These are phyloP conservation scores for Xiphorhynchus erythropygius DNA, from an alignment of 2,797 vertebrate species.

Conservation along the genomic window DNA sequence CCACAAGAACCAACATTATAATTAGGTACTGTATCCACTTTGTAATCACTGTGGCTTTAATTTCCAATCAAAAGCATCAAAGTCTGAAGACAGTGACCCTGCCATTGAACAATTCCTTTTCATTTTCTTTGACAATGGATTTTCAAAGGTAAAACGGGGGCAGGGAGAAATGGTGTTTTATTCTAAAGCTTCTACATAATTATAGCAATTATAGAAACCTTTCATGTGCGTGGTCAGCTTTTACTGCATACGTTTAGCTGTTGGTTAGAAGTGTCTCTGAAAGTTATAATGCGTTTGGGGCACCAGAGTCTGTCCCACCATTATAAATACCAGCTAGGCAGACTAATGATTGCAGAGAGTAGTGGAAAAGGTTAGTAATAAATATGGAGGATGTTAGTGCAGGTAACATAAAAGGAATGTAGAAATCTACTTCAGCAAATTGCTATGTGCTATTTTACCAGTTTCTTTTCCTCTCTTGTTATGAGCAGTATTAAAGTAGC, in stretches of 20 bases:
- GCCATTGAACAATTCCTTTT: slow-evolving; percentile 42
- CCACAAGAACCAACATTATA: not conserved
- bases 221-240: slow-evolving; percentile 57
- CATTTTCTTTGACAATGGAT: slow-evolving; percentile 49
- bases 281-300: not conserved
- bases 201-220: slow-evolving; percentile 62
- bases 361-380: slow-evolving; percentile 57
- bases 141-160: slow-evolving; percentile 37
- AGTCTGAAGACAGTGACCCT: not conserved
- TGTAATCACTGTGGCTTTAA: slow-evolving; percentile 45
- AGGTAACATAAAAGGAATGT: slow-evolving; percentile 46
- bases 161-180: slow-evolving; percentile 10
- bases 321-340: slow-evolving; percentile 42
- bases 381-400: slow-evolving; percentile 42
- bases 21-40: slow-evolving; percentile 41
- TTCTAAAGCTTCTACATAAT: slow-evolving; percentile 55
- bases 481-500: not conserved
- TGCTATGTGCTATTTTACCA: slow-evolving; percentile 2
- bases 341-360: slow-evolving; percentile 36
- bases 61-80: slow-evolving; percentile 55
- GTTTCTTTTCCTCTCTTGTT: not conserved
- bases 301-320: not conserved
- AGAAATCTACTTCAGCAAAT: slow-evolving; percentile 38
- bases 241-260: slow-evolving; percentile 1
- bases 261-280: slow-evolving; percentile 11